Conservation (phyloP, 2,888 invertebrate genomes). For the Syrista parreyssii region DNA sequence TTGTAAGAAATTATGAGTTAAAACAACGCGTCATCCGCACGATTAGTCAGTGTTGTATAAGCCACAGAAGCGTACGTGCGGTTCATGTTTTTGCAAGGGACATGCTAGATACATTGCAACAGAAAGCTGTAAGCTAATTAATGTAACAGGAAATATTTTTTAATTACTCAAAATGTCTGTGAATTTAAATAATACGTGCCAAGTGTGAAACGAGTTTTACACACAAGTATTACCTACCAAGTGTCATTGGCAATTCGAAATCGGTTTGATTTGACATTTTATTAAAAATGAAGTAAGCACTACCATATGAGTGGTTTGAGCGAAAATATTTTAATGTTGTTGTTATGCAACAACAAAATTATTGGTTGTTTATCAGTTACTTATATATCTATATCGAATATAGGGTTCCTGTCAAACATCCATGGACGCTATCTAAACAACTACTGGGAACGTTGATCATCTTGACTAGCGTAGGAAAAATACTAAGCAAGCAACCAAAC, state of each 20-base stretch:
- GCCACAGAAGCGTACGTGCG: neutral
- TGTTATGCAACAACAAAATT: neutral
- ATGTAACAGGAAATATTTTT: neutral
- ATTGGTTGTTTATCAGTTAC: no score
- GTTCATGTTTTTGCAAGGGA: neutral
- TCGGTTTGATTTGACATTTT: neutral
- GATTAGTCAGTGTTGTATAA: neutral
- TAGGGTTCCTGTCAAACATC: neutral
- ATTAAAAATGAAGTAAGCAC: neutral
- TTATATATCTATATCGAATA: no score
- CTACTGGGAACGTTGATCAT: neutral
- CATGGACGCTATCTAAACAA: neutral
- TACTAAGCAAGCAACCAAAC: constrained; percentile 56
- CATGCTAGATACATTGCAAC: neutral
- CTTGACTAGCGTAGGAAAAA: neutral
- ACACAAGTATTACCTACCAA: neutral
- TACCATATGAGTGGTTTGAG: neutral
- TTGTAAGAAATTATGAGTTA: neutral
- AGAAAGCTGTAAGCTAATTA: no score
- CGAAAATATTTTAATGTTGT: neutral
- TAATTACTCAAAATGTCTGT: neutral
- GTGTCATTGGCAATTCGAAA: neutral
- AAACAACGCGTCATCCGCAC: neutral
- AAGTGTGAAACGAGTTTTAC: neutral
- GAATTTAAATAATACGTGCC: neutral